Evolutionary conservation across 1,140 invertebrate species (phyloP), one percentile per base, ranked within the genome.

Genomic region (Cotesia vestalis): DNA sequence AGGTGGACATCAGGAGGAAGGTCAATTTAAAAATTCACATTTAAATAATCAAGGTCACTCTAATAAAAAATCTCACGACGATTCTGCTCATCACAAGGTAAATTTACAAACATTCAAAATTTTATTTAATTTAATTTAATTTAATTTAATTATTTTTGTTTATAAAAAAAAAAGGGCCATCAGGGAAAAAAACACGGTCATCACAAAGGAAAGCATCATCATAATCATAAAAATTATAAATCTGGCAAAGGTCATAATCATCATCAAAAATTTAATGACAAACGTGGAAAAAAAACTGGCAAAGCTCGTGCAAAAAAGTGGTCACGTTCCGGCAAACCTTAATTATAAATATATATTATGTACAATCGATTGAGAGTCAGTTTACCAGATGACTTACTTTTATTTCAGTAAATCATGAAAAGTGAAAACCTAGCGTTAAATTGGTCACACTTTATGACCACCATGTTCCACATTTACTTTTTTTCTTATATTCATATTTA

Each of bases 1-100:
- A 12, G 89, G 86, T 1, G 89, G 91, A n/a, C 87, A 90, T 67
- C 90, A 91, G 73, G 89, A 90, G 75, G 88, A 91, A 57, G 91
- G 90, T 6, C 90, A 86, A 1, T 90, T 89, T 78, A 86, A 89
- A 71, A 81, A 89, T 3, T 85, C 91, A 17, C 88, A 90, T 36
- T 85, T 88, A 69, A 85, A 84, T 46, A 78, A 88, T 35, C 88
- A 89, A 80, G 91, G 83, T n/a, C 84, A 81, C 14, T 82, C 88
- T 73, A 77, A 87, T 60, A 86, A 87, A 66, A 73, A 77, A 3
- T 86, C 83, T 4, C 83, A 89, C 72, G 78, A 85, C 20, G 83
- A 90, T 34, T 83, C 84, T 3, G 86, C 76, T 0, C 84, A 89
- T 74, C 79, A 89, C 34, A 82, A 90, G 72, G 88, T 85, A n/a